phyloP scores from a whole-genome alignment of 2,113 vertebrate species.

The Mustela lutreola region DNA sequence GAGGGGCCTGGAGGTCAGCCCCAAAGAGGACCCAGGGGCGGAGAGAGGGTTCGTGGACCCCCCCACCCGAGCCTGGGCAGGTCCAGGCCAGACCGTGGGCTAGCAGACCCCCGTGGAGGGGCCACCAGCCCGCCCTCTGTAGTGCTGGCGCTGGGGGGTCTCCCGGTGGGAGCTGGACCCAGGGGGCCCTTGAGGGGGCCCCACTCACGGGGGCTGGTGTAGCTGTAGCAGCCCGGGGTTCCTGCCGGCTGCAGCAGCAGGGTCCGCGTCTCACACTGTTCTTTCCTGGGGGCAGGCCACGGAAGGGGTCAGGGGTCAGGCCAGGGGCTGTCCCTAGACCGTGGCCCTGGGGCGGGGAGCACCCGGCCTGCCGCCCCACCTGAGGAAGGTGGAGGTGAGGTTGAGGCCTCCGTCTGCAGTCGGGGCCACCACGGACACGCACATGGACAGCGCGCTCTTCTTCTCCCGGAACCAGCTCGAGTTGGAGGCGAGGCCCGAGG shows the following conservation, averaged over 20 bases:
- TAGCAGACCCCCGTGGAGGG: rapidly evolving
- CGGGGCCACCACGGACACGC: slow-evolving; percentile 79
- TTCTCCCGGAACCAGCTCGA: slow-evolving; percentile 87
- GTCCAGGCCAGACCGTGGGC: neutral
- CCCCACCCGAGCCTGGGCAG: too few relatives aligned
- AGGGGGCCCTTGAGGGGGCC: too few relatives aligned
- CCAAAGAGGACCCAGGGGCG: neutral
- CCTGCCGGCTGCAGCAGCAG: neutral
- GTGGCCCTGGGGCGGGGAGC: rapidly evolving
- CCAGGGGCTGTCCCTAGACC: neutral
- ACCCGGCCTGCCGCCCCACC: slow-evolving; percentile 71
- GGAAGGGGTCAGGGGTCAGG: neutral
- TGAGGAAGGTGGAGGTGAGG: slow-evolving; percentile 86
- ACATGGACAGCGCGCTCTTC: slow-evolving; percentile 87
- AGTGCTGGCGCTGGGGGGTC: rapidly evolving
- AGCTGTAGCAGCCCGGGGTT: slow-evolving; percentile 29
- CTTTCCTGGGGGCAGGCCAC: slow-evolving; percentile 63
- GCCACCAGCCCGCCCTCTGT: neutral
- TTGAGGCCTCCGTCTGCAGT: slow-evolving; percentile 88
- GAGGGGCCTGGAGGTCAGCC: neutral
- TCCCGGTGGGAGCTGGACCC: neutral
- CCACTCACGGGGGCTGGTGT: slow-evolving; percentile 71
- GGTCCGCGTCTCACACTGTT: slow-evolving; percentile 66
- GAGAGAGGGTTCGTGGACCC: neutral
- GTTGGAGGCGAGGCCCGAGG: slow-evolving; percentile 91